Conservation (phyloP, 1,140 invertebrate species). For the Leptoteleia sp. region DNA sequence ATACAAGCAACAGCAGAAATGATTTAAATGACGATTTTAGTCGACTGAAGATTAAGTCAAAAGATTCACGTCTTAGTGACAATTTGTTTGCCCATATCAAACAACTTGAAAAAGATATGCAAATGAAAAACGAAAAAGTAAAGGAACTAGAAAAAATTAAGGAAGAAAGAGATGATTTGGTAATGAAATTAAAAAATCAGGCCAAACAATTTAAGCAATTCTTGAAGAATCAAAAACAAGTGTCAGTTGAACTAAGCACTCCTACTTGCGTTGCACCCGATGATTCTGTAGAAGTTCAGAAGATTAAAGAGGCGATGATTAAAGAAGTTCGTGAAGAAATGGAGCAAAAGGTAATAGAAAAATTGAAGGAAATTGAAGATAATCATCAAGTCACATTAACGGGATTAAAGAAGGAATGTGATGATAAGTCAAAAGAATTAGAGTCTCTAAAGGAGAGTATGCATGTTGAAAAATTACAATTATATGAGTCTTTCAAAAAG, state of each 20-base stretch:
- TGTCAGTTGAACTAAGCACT: no score
- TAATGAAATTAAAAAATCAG: no score
- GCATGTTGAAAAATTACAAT: constrained; percentile 70
- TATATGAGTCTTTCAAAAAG: constrained; percentile 71
- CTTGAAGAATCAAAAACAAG: no score
- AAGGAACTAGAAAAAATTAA: constrained; percentile 74
- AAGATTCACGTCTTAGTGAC: constrained; percentile 59
- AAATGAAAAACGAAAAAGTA: constrained; percentile 70
- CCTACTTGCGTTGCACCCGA: no score
- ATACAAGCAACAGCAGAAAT: constrained; percentile 53
- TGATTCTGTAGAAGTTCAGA: no score
- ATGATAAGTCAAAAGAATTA: constrained; percentile 71
- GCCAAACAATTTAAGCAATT: no score
- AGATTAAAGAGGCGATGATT: no score
- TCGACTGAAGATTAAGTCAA: constrained; percentile 68
- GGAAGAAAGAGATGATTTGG: neutral
- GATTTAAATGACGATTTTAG: constrained; percentile 70
- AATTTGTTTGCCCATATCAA: constrained; percentile 67
- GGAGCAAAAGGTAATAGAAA: no score
- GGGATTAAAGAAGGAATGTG: constrained; percentile 68
- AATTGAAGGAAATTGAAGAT: constrained; percentile 69
- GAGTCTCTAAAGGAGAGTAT: constrained; percentile 67
- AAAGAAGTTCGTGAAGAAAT: no score
- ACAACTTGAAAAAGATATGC: constrained; percentile 71
- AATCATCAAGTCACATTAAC: constrained; percentile 70